A percentile compares a stretch with the other conserved stretches of the same genome.
phyloP scores from a whole-genome alignment of 1,140 invertebrate genomes.

The Lordiphosa clarofinis region DNA sequence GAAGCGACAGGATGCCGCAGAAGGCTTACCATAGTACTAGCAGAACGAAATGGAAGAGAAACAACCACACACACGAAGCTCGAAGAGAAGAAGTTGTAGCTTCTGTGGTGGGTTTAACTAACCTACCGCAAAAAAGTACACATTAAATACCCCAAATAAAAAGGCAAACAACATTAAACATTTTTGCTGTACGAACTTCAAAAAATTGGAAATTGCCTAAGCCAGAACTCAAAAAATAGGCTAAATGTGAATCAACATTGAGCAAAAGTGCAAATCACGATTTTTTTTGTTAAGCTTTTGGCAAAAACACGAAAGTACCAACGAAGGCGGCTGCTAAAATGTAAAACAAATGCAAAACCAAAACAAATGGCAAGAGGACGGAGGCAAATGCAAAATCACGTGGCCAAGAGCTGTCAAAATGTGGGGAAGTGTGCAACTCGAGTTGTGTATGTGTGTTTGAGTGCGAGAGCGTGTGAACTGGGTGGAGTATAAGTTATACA shows the following conservation, averaged over 20 bases:
- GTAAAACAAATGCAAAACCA: too few relatives aligned
- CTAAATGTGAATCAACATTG: conserved; percentile 70
- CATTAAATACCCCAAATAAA: conserved; percentile 1
- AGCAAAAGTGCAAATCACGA: conserved; percentile 58
- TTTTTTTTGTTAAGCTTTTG: conserved; percentile 42
- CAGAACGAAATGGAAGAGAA: conserved; percentile 57
- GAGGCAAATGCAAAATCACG: conserved; percentile 28
- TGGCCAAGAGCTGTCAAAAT: conserved; percentile 28
- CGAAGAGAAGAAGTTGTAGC: conserved; percentile 4
- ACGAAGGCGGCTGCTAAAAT: conserved; percentile 11
- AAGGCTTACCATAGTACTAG: conserved; percentile 27
- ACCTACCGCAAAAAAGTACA: conserved; percentile 58
- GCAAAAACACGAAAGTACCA: conserved; percentile 49
- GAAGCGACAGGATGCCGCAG: conserved; percentile 59
- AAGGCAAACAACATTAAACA: too few relatives aligned
- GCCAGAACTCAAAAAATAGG: conserved; percentile 39
- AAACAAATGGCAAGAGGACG: conserved; percentile 29
- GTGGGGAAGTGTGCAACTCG: neutral
- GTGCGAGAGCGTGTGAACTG: too few relatives aligned
- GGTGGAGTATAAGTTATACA: conserved; percentile 9
- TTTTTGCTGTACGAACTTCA: too few relatives aligned
- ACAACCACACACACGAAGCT: conserved; percentile 33
- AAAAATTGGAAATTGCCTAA: too few relatives aligned
- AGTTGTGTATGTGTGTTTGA: neutral
- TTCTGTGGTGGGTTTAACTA: conserved; percentile 32